Base-by-base conservation (phyloP, 2,888 invertebrate genomes). In the Merodon equestris region DNA sequence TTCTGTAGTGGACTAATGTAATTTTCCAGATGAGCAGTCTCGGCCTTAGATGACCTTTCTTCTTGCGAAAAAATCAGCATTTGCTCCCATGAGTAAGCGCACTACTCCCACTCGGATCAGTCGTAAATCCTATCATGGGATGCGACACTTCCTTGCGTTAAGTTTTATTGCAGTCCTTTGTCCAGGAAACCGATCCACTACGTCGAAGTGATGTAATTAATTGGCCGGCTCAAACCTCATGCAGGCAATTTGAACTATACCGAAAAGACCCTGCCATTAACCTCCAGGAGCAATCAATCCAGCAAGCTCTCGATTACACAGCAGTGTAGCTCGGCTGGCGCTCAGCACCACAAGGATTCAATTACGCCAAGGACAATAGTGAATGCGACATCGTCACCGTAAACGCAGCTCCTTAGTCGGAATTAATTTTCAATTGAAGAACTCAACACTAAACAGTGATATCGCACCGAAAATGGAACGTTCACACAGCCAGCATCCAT, bases 91-190 rank as follows among this genome's bases (percentile, higher is more conserved):
- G 7, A 7, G 3, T 27, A 13, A 48, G 36, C n/a, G 36, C 27
- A 27, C 27, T 48, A 40, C 10, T 7, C 42, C n/a, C 34, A 9
- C 15, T 5, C 36, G 17, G 17, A 57, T 50, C 13, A 18, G 19
- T 4, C 13, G 40, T 27, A 9, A 42, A 53, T 27, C 27, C 27
- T 27, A 27, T 27, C 27, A 61, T 56, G 56, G 27, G 57, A 63
- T 63, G 67, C 67, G 77, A 77, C 77, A 77, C 77, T 73, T 77
- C 63, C 73, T 77, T 73, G 60, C 14, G 56, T 38, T 73, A 63
- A 67, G 73, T 77, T 77, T 77, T 63, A 73, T 73, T 73, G 27
- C 27, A 67, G 72, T 61, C 51, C 73, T 68, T 73, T 63, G 67
- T 67, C 44, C 67, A n/a, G 27, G 27, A 27, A 27, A 27, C 7